Evolutionary conservation across 1,140 invertebrate species (phyloP).

Genomic region (Drosophila ercepeae): DNA sequence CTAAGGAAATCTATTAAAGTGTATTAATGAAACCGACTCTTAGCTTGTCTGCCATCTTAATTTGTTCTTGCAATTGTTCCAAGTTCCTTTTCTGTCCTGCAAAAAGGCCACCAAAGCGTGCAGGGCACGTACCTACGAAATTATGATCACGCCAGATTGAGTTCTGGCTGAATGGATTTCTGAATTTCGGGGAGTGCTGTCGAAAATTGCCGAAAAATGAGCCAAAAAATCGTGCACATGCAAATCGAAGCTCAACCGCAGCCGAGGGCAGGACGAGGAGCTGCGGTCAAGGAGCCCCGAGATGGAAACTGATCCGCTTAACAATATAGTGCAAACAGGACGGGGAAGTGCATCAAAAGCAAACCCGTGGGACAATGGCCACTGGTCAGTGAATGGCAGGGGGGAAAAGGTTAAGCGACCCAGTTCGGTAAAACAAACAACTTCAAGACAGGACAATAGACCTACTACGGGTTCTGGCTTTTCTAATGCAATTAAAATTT

Average conservation of each 20-base stretch:
- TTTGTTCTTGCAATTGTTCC: slow-evolving; percentile 38
- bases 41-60: neutral
- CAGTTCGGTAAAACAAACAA: slow-evolving; percentile 67
- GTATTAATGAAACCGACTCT: slow-evolving; percentile 7
- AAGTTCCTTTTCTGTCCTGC: slow-evolving; percentile 26
- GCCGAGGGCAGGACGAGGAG: neutral
- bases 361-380: slow-evolving; percentile 35
- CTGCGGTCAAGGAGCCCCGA: neutral
- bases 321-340: slow-evolving; percentile 17
- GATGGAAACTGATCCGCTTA: slow-evolving; percentile 71
- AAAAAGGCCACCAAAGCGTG: slow-evolving; percentile 54
- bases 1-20: neutral
- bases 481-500: slow-evolving; percentile 76
- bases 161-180: slow-evolving; percentile 43
- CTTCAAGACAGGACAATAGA: slow-evolving; percentile 18
- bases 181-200: slow-evolving; percentile 20
- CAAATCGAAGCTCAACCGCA: slow-evolving; percentile 47
- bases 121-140: slow-evolving; percentile 64
- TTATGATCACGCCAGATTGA: slow-evolving; percentile 43
- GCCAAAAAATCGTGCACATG: slow-evolving; percentile 37
- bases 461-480: slow-evolving; percentile 28
- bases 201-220: slow-evolving; percentile 61
- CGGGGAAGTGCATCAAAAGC: slow-evolving; percentile 67
- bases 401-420: slow-evolving; percentile 69
- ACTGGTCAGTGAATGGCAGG: neutral